Evolutionary conservation across 2,113 vertebrate species (phyloP), one percentile per base, ranked within the genome.

Genomic region (Callipepla californica): DNA sequence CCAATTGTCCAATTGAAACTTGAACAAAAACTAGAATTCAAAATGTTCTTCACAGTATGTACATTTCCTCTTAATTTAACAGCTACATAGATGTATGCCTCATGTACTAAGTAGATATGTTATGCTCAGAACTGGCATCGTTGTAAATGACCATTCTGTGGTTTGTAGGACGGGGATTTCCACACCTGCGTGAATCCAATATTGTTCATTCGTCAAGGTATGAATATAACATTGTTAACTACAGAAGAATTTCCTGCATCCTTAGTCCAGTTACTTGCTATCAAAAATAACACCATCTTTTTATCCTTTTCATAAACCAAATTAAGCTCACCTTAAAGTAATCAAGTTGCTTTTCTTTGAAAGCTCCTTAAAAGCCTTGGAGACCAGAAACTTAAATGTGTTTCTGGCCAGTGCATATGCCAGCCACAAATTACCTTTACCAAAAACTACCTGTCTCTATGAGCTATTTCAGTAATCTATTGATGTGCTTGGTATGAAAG

Each of bases 131-230:
- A 78, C 44, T 92, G 18, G 58, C 59, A 28, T 78, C 76, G 55
- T 93, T 77, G 61, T 91, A 93, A 95, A 80, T 90, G 57, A 91
- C 83, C 85, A 12, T 94, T 94, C 91, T 95, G 87, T 96, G 93
- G 90, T 94, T 96, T 96, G 68, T 95, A 94, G 96, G 95, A 80
- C 94, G 23, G 91, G 63, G 73, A 94, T 94, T 94, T 95, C 94
- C 93, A 95, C 87, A 94, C 66, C 91, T 94, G 89, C 23, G 44
- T 92, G 96, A 94, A 51, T 83, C 95, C 94, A 78, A 87, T 95
- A 93, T 87, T 78, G 94, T 87, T 90, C 80, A 53, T 92, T 95
- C 91, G n/a, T 92, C 94, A 95, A 96, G 90, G 94, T 94, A 94
- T 91, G 92, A 61, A 57, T 77, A 25, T 89, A 87, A 81, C 51